Conservation (phyloP, 2,888 invertebrate genomes). For the Didymodactylos carnosus region DNA sequence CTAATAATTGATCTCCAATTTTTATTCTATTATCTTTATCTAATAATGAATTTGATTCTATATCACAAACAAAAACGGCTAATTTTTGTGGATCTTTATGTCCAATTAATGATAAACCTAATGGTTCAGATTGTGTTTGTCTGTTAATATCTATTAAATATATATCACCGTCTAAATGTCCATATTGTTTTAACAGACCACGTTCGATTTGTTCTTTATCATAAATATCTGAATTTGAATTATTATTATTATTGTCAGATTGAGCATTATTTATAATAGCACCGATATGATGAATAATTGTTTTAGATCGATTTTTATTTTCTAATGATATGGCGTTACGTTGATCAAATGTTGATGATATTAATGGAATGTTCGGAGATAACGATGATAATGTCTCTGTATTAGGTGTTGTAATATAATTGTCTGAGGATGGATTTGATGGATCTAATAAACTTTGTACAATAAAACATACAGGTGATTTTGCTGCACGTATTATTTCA, state of each 20-base stretch:
- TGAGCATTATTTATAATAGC: too few relatives aligned
- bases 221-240: background rate
- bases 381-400: too few relatives aligned
- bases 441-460: slow-evolving; percentile 51
- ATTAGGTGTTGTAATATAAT: too few relatives aligned
- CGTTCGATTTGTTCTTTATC: too few relatives aligned
- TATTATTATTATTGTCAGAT: background rate
- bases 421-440: too few relatives aligned
- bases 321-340: too few relatives aligned
- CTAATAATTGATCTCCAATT: slow-evolving; percentile 13
- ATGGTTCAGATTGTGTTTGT: background rate
- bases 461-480: slow-evolving; percentile 65
- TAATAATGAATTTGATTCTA: slow-evolving; percentile 2
- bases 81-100: slow-evolving; percentile 7
- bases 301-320: too few relatives aligned
- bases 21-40: background rate
- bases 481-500: slow-evolving; percentile 70
- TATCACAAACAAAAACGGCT: slow-evolving; percentile 12
- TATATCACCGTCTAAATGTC: background rate
- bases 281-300: too few relatives aligned
- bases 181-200: background rate
- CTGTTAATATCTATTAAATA: background rate
- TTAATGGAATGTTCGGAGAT: too few relatives aligned
- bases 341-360: too few relatives aligned
- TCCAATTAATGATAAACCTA: slow-evolving; percentile 7